These are phyloP conservation scores for Diceros bicornis DNA, from an alignment of 2,797 vertebrate species.

Conservation along the genomic window DNA sequence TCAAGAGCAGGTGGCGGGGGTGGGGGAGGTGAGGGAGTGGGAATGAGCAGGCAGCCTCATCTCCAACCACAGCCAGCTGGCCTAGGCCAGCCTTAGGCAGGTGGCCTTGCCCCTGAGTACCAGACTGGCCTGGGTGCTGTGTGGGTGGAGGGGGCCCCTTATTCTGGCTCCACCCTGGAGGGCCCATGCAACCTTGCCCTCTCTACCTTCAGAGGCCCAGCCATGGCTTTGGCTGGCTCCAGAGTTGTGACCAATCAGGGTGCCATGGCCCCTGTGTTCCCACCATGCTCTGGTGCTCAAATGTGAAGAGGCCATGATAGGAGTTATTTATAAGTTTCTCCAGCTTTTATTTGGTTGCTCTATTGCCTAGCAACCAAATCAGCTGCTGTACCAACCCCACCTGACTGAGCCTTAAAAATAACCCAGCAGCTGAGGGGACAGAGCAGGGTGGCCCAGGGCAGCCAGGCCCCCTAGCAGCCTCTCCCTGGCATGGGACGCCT, in stretches of 20 bases:
- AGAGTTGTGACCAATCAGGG: constrained; percentile 57
- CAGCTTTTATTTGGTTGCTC: constrained; percentile 89
- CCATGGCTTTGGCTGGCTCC: constrained; percentile 60
- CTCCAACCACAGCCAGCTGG: constrained; percentile 74
- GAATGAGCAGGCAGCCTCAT: constrained; percentile 34
- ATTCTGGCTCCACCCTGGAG: constrained; percentile 26
- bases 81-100: constrained; percentile 62
- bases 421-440: constrained; percentile 84
- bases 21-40: background rate
- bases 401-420: constrained; percentile 86
- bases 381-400: constrained; percentile 84
- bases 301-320: constrained; percentile 75
- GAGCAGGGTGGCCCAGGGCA: constrained; percentile 71
- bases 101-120: constrained; percentile 53
- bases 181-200: constrained; percentile 11
- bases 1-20: constrained; percentile 47
- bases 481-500: constrained; percentile 24
- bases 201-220: constrained; percentile 60
- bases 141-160: background rate
- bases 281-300: constrained; percentile 72
- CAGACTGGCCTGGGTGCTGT: constrained; percentile 54
- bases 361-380: constrained; percentile 88
- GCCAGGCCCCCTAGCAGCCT: constrained; percentile 48
- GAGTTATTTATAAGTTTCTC: constrained; percentile 86
- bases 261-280: constrained; percentile 56